These are phyloP conservation scores for Drosophila sp. DNA, from an alignment of 1,140 invertebrate species.

Conservation along the genomic window DNA sequence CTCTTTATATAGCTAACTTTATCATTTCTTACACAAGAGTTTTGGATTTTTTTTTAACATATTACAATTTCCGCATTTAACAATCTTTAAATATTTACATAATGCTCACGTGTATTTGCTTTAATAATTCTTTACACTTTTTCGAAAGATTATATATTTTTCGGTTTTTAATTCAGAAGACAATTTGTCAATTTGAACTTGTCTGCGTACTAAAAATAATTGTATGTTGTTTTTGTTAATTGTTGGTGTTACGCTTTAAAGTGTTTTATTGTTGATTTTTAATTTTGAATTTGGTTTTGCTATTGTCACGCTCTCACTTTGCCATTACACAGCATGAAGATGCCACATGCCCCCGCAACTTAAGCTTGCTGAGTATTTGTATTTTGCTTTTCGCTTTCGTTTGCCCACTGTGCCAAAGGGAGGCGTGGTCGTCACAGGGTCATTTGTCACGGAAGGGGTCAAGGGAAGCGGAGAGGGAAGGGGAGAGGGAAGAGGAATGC, in stretches of 20 bases:
- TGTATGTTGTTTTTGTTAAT: slow-evolving; percentile 39
- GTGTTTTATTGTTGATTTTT: slow-evolving; percentile 35
- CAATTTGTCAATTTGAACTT: slow-evolving; percentile 60
- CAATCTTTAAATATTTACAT: slow-evolving; percentile 4
- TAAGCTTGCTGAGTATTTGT: slow-evolving; percentile 31
- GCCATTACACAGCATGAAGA: not conserved
- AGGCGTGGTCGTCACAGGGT: slow-evolving; percentile 12
- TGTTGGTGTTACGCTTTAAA: slow-evolving; percentile 52
- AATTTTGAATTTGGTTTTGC: slow-evolving; percentile 39
- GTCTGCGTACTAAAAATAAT: slow-evolving; percentile 29
- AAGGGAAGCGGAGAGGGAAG: not conserved
- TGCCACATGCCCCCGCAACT: slow-evolving; percentile 8
- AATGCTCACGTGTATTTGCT: not conserved
- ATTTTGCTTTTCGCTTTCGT: slow-evolving; percentile 61
- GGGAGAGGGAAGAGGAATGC: not conserved
- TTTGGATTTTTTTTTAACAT: no score
- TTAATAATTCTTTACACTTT: not conserved
- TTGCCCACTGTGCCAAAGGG: slow-evolving; percentile 10
- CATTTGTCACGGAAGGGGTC: slow-evolving; percentile 52
- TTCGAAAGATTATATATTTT: not conserved
- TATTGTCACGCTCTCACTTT: slow-evolving; percentile 73
- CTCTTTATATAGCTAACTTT: not conserved
- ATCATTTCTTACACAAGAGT: not conserved
- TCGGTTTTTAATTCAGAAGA: slow-evolving; percentile 15
- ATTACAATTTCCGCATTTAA: slow-evolving; percentile 18